These are phyloP conservation scores for Scaptomyza reducta DNA, from an alignment of 2,888 invertebrate species.

Conservation along the genomic window DNA sequence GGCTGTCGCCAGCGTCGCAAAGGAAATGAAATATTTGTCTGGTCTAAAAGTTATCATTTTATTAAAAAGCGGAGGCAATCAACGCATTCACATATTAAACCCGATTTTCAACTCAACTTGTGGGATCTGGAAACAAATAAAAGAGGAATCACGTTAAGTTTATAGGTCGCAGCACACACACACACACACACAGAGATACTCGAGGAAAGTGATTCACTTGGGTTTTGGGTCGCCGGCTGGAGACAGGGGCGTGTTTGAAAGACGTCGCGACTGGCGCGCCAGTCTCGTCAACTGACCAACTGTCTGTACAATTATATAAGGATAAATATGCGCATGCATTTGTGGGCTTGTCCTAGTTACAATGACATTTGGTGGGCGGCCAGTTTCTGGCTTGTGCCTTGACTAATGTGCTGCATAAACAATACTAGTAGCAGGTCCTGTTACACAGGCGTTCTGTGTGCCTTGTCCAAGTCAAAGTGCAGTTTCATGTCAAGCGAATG, in stretches of 20 bases:
- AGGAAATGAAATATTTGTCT: conserved; percentile 83
- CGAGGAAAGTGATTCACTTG: conserved; percentile 54
- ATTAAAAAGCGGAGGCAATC: conserved; percentile 82
- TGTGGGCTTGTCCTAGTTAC: conserved; percentile 36
- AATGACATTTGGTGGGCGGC: conserved; percentile 46
- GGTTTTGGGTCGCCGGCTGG: conserved; percentile 51
- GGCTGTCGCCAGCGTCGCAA: conserved; percentile 58
- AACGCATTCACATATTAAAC: conserved; percentile 82
- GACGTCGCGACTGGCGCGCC: conserved; percentile 78
- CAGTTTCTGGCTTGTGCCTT: conserved; percentile 32
- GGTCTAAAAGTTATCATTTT: conserved; percentile 83
- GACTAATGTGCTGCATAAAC: conserved; percentile 60
- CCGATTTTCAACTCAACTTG: conserved; percentile 60
- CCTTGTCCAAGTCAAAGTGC: conserved; percentile 52
- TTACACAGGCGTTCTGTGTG: conserved; percentile 54
- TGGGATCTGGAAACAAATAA: conserved; percentile 66
- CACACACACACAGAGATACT: conserved; percentile 10
- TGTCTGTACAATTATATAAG: conserved; percentile 44
- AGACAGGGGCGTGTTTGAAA: conserved; percentile 81
- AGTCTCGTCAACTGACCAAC: conserved; percentile 64
- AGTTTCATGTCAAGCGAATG: conserved; percentile 42
- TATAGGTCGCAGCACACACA: conserved; percentile 56
- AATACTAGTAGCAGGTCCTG: conserved; percentile 17
- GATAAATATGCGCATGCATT: conserved; percentile 19
- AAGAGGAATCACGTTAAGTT: conserved; percentile 58